Percentiles rank a stretch among this genome's conserved stretches.
phyloP scores from a whole-genome alignment of 2,888 invertebrate genomes.

The Campoplex capitator region DNA sequence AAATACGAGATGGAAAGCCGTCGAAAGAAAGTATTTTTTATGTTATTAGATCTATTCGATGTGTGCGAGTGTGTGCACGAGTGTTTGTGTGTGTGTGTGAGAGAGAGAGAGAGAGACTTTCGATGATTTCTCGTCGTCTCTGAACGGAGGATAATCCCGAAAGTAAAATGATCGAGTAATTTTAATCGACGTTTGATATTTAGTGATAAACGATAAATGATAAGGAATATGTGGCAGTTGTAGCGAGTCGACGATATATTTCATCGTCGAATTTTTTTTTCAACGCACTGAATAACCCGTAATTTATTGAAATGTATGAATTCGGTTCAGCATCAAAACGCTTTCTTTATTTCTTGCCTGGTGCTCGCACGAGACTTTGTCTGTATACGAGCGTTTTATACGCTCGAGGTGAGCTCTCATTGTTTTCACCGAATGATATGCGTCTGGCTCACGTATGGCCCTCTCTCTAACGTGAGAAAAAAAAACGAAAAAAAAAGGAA shows the following conservation, averaged over 20 bases:
- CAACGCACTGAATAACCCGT: conserved; percentile 75
- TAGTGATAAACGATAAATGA: background rate
- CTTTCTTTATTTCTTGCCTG: conserved; percentile 69
- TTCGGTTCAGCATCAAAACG: conserved; percentile 69
- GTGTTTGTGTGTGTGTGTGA: background rate
- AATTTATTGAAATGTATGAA: conserved; percentile 78
- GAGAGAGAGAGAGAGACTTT: conserved; percentile 31
- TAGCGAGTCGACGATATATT: conserved; percentile 27
- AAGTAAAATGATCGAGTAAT: conserved; percentile 21
- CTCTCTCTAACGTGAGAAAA: conserved; percentile 4
- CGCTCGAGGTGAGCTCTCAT: conserved; percentile 65
- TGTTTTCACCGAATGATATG: conserved; percentile 68
- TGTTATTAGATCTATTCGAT: conserved; percentile 21
- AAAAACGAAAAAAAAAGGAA: background rate
- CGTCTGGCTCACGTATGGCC: conserved; percentile 46
- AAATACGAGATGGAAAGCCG: conserved; percentile 62
- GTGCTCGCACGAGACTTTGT: conserved; percentile 48
- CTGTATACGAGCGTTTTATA: conserved; percentile 38
- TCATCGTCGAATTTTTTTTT: conserved; percentile 74
- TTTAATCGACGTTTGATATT: conserved; percentile 4
- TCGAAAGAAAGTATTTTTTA: conserved; percentile 48
- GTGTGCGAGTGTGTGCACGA: background rate
- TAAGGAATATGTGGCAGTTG: background rate
- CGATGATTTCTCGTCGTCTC: conserved; percentile 53
- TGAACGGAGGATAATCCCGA: conserved; percentile 23